Evolutionary conservation across 2,113 vertebrate genomes (phyloP), one percentile per base, ranked within the genome.

Genomic region (Progne subis): DNA sequence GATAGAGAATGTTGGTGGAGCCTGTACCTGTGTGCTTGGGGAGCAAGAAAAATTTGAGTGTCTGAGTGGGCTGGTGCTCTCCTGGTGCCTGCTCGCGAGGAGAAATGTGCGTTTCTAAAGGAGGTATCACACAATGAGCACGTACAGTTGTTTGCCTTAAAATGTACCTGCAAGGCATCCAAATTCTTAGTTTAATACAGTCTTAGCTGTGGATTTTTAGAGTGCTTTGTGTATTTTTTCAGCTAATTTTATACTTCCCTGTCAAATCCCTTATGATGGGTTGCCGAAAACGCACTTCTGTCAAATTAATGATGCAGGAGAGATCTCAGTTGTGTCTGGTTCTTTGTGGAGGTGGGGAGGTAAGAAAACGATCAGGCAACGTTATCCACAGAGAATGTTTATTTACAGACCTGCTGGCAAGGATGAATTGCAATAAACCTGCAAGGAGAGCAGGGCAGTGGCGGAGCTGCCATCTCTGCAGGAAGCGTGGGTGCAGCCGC

Each of bases 401-500:
- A 34, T 90, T 53, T 88, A 39, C 19, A 59, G 24, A 46, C 55
- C 23, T 69, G 46, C 63, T 65, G 64, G 49, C 55, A 72, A 63
- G 39, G 43, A 39, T 55, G 31, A 46, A 53, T 20, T 63, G 50
- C 68, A 74, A 74, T 61, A 34, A 93, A 55, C 37, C 37, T 37
- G 37, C 37, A 37, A 69, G 87, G 68, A 52, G 21, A 5, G 1
- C 37, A 26, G 50, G 37, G 59, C 50, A 65, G 52, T 32, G 52
- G 26, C 50, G 31, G 26, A 32, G 50, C 23, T 25, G 4, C 17
- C 49, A 65, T 12, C 23, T 43, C 41, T 43, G 14, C 41, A 43
- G 14, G 44, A 17, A 4, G 18, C 2, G 32, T 1, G 2, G 21
- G 8, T 46, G 46, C 46, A 57, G 52, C 68, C 6, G 0, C 2